These are phyloP conservation scores for Eristalinus sepulchralis DNA, from an alignment of 2,888 invertebrate species.

Conservation along the genomic window DNA sequence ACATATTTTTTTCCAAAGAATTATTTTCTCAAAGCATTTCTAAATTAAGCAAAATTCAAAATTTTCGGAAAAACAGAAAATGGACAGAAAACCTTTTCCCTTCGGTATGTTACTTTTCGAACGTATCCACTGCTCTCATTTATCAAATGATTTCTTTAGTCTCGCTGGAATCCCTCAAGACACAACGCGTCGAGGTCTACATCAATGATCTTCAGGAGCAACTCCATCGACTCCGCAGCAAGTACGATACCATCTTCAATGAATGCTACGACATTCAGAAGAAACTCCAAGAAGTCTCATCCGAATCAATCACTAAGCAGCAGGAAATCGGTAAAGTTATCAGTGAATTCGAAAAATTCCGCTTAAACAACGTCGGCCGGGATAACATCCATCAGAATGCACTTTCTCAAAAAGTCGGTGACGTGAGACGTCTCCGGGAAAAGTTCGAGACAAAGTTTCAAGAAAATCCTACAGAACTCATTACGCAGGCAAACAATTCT, in stretches of 20 bases:
- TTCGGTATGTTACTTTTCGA: constrained; percentile 15
- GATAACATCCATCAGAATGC: neutral
- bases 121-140: neutral
- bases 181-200: constrained; percentile 66
- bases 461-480: constrained; percentile 8
- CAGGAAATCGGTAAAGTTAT: constrained; percentile 43
- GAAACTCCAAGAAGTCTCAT: constrained; percentile 74
- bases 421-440: constrained; percentile 26
- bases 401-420: constrained; percentile 22
- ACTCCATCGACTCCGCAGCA: constrained; percentile 70
- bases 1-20: neutral
- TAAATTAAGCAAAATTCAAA: constrained; percentile 29
- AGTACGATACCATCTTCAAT: constrained; percentile 73
- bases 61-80: constrained; percentile 9
- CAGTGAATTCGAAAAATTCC: constrained; percentile 36
- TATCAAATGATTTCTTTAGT: constrained; percentile 6
- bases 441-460: constrained; percentile 36
- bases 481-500: constrained; percentile 3
- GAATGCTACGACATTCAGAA: constrained; percentile 74
- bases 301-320: constrained; percentile 27
- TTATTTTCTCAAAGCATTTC: neutral
- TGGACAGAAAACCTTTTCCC: constrained; percentile 25
- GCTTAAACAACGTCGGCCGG: neutral
- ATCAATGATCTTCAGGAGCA: constrained; percentile 74
- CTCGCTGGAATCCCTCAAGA: constrained; percentile 21